Base-by-base conservation (phyloP, 2,888 invertebrate genomes). In the Dioctria rufipes region DNA sequence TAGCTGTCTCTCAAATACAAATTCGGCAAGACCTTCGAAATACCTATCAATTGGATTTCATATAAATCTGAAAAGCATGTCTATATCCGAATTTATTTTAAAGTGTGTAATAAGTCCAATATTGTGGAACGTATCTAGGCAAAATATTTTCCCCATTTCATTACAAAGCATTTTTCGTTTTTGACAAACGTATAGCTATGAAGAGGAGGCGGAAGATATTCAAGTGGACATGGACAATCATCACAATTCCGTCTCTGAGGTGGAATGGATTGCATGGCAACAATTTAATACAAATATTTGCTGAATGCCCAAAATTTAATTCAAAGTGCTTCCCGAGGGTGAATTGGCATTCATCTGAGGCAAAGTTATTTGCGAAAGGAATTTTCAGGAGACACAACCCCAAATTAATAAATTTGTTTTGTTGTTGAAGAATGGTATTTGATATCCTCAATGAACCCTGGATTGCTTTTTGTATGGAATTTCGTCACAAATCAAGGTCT, bases 341-440 rank as follows among this genome's bases (percentile, higher is more conserved):
- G 11, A 63, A 11, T 8, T 37, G 61, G 40, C 37, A 63, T 63
- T 61, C 3, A 63, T 13, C 61, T 11, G 39, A 63, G 25, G 25
- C 25, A 25, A 63, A 63, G 61, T 39, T 63, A 63, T 63, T 63
- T 63, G 61, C 25, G 37, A 2, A 63, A 63, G 61, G 61, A 63
- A 63, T 63, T 63, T 25, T 4, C 61, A 63, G 40, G 61, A 63
- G 39, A 5, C 61, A 25, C 40, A 11, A 63, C 40, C 61, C 11
- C 39, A 39, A 63, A 63, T 63, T 63, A 63, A 63, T 63, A 63
- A 63, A 63, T 63, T 37, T 11, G 61, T 63, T 39, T 63, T 11
- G 61, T 63, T 3, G 25, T 25, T 25, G 37, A 4, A 61, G 25
- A 37, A 61, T 37, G 61, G 37, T 9, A 37, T n/a, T 25, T 2